Percentiles rank a stretch among this genome's conserved stretches.
phyloP scores from a whole-genome alignment of 1,140 invertebrate genomes.

The Pseudomyrmex gracilis region DNA sequence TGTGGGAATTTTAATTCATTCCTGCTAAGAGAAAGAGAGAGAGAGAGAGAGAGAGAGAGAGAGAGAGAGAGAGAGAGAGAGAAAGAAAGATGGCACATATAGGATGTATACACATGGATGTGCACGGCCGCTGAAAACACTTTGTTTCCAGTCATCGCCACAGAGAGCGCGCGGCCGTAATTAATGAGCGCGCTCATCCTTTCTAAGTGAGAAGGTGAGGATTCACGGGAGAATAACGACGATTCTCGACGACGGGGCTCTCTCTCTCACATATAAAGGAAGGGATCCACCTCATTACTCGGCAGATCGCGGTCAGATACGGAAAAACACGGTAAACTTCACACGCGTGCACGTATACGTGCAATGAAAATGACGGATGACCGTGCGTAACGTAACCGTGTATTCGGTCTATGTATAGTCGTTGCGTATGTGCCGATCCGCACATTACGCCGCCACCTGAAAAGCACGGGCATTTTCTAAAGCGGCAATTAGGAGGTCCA shows the following conservation, averaged over 20 bases:
- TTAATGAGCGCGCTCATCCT: slow-evolving; percentile 78
- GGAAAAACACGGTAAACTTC: slow-evolving; percentile 68
- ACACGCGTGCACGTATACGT: slow-evolving; percentile 51
- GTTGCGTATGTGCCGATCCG: slow-evolving; percentile 35
- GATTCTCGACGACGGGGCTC: slow-evolving; percentile 71
- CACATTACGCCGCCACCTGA: slow-evolving; percentile 12
- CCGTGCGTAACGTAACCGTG: slow-evolving; percentile 53
- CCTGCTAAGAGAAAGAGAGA: background rate
- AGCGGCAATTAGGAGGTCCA: slow-evolving; percentile 7
- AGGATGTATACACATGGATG: slow-evolving; percentile 38
- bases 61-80: too few species aligned
- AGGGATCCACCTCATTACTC: slow-evolving; percentile 78
- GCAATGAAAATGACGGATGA: slow-evolving; percentile 58
- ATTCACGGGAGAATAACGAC: slow-evolving; percentile 80
- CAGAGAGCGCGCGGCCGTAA: slow-evolving; percentile 68
- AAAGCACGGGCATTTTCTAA: background rate
- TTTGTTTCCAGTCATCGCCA: slow-evolving; percentile 74
- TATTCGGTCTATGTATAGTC: slow-evolving; percentile 19
- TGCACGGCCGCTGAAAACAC: slow-evolving; percentile 64
- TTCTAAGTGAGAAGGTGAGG: slow-evolving; percentile 74
- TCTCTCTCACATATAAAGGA: slow-evolving; percentile 68
- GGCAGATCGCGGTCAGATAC: slow-evolving; percentile 75
- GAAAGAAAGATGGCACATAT: slow-evolving; percentile 19
- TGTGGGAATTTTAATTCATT: slow-evolving; percentile 72
- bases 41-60: background rate